phyloP scores from a whole-genome alignment of 2,113 vertebrate species.

The Mus pahari region DNA sequence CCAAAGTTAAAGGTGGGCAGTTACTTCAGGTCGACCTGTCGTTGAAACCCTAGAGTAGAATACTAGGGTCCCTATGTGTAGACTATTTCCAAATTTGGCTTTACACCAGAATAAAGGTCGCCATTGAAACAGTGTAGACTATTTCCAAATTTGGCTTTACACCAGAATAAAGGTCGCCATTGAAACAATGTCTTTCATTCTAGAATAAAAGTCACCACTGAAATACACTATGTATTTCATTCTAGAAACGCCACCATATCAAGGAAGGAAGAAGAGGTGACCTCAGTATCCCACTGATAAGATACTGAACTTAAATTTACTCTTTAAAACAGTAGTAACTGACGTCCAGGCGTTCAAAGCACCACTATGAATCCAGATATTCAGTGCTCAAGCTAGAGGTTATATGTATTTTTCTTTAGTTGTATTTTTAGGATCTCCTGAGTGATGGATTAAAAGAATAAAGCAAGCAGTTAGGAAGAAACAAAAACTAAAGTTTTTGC shows the following conservation, averaged over 20 bases:
- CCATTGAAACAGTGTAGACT: not conserved
- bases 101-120: not conserved
- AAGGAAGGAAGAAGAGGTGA: not conserved
- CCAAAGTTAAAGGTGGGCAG: not conserved
- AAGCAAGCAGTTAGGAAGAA: not conserved
- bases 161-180: not conserved
- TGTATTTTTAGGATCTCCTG: not conserved
- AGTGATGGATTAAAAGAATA: not conserved
- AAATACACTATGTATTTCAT: not conserved
- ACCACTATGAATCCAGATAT: not conserved
- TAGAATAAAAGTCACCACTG: not conserved
- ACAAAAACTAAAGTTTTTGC: not conserved
- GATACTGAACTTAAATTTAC: not conserved
- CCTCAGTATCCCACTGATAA: no score
- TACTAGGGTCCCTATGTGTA: not conserved
- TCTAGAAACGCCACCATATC: not conserved
- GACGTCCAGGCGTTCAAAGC: not conserved
- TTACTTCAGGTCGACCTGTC: no score
- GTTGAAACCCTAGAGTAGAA: not conserved
- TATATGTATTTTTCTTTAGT: not conserved
- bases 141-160: not conserved
- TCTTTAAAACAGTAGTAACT: not conserved
- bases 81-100: not conserved
- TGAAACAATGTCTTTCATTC: not conserved
- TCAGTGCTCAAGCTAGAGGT: no score